These are phyloP conservation scores for Catalaphyllia jardinei DNA, from an alignment of 64 coral and sea anemone genomes.

Conservation along the genomic window DNA sequence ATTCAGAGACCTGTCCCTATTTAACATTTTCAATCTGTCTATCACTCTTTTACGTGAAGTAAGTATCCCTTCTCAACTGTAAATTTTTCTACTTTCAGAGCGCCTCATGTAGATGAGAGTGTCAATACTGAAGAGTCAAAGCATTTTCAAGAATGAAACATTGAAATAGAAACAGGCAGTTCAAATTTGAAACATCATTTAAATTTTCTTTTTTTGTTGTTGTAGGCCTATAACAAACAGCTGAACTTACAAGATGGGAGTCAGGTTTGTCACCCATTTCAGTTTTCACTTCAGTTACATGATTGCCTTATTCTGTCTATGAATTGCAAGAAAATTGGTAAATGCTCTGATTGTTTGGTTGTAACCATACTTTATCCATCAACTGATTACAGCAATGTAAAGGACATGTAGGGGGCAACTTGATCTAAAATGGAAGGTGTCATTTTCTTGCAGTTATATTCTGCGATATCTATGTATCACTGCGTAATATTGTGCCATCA, in stretches of 20 bases:
- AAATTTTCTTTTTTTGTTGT: not conserved
- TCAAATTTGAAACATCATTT: not conserved
- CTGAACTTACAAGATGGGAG: constrained; percentile 87
- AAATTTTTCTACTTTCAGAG: not conserved
- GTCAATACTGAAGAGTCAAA: not conserved
- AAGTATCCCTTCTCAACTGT: not conserved
- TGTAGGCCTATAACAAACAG: constrained; percentile 77
- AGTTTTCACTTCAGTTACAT: not conserved
- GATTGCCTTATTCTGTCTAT: not conserved
- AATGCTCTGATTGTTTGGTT: no score
- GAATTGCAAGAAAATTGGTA: not conserved
- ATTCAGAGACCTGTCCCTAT: constrained; percentile 90
- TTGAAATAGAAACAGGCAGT: no score
- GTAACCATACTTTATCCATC: no score
- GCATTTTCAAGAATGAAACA: no score
- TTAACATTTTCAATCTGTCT: constrained; percentile 95
- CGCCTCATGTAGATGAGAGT: not conserved
- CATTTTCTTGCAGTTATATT: no score
- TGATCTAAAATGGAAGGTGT: no score
- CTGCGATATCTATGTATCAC: no score
- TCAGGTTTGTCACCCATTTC: constrained; percentile 56
- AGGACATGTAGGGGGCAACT: no score
- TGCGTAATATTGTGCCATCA: no score
- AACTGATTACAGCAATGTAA: no score
- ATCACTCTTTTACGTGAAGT: constrained; percentile 90